phyloP scores from a whole-genome alignment of 2,113 vertebrate species.

The Emydocephalus ijimae region DNA sequence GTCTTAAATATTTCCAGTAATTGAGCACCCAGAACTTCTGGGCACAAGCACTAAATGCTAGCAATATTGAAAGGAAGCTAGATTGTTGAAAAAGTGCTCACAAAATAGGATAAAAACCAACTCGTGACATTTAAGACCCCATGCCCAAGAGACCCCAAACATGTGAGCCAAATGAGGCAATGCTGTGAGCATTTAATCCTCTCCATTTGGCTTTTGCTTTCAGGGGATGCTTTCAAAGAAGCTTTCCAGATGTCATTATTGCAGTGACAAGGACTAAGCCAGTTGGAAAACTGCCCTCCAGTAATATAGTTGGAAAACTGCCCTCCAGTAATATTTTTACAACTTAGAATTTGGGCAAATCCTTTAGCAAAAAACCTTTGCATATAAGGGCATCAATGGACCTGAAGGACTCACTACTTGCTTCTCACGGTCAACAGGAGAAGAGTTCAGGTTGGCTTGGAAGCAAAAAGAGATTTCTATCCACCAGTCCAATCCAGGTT shows the following conservation, averaged over 20 bases:
- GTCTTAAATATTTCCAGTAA: too few relatives aligned
- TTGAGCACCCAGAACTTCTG: too few relatives aligned
- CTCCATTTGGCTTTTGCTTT: not conserved
- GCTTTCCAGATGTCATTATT: not conserved
- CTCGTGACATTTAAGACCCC: not conserved
- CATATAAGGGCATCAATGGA: too few relatives aligned
- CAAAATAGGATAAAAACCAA: too few relatives aligned
- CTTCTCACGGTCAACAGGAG: too few relatives aligned
- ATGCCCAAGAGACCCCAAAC: not conserved
- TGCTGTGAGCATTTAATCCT: not conserved
- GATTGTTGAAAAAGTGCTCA: too few relatives aligned
- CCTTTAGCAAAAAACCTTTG: not conserved
- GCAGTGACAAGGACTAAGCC: not conserved
- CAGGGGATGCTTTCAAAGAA: not conserved
- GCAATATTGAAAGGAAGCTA: too few relatives aligned
- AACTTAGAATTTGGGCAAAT: not conserved
- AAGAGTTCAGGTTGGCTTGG: not conserved
- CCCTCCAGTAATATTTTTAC: not conserved
- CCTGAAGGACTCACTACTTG: too few relatives aligned
- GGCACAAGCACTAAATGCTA: too few relatives aligned
- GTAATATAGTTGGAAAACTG: not conserved
- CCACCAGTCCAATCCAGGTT: not conserved
- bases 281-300: not conserved
- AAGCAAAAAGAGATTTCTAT: not conserved
- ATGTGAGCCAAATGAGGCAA: not conserved